Evolutionary conservation across 2,888 invertebrate genomes (phyloP).

Genomic region (Eupithecia subfuscata): DNA sequence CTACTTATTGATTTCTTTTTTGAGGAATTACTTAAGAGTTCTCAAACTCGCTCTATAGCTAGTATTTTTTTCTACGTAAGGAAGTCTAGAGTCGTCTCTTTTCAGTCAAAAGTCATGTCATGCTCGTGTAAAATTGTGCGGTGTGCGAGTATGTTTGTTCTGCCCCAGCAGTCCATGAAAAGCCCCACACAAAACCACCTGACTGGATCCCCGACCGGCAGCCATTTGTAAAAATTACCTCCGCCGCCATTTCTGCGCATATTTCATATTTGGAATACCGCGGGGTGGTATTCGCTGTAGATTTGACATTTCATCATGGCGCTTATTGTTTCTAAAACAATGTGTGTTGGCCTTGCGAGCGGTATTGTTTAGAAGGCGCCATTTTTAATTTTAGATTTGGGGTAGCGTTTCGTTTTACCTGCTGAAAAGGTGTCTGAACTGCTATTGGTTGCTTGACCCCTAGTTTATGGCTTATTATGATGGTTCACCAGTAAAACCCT

Average conservation of each 20-base stretch:
- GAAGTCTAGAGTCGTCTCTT: background rate
- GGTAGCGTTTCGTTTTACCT: constrained; percentile 55
- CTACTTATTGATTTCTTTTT: background rate
- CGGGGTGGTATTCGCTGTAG: constrained; percentile 72
- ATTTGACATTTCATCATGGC: constrained; percentile 77
- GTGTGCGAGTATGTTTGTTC: constrained; percentile 30
- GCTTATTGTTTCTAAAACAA: constrained; percentile 82
- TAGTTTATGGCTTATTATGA: constrained; percentile 44
- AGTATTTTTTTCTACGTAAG: background rate
- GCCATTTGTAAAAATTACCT: constrained; percentile 84
- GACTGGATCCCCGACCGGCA: constrained; percentile 69
- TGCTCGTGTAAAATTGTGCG: constrained; percentile 23
- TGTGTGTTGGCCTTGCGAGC: constrained; percentile 70
- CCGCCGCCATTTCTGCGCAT: constrained; percentile 81
- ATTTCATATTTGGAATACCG: constrained; percentile 81
- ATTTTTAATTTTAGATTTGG: constrained; percentile 78
- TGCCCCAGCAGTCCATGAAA: constrained; percentile 41
- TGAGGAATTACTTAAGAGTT: background rate
- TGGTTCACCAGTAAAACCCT: constrained; percentile 4
- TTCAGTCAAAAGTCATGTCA: constrained; percentile 16
- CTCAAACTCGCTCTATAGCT: background rate
- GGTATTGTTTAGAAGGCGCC: constrained; percentile 73
- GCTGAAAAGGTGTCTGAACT: constrained; percentile 46
- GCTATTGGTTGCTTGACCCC: constrained; percentile 36
- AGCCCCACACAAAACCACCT: constrained; percentile 56